These are phyloP conservation scores for Drosophila leontia DNA, from an alignment of 1,140 invertebrate genomes.

Conservation along the genomic window DNA sequence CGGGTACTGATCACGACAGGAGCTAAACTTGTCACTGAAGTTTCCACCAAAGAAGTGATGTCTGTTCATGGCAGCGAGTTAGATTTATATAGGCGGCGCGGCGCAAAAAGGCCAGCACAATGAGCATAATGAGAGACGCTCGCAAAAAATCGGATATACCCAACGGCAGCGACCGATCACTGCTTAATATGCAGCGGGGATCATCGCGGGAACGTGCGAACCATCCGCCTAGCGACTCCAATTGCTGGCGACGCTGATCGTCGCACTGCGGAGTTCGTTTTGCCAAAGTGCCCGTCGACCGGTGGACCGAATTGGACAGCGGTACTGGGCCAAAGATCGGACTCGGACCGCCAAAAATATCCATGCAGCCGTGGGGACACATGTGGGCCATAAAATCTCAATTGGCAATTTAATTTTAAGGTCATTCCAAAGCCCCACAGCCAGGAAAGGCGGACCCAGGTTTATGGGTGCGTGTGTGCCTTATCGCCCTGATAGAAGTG, in stretches of 20 bases:
- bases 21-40: conserved; percentile 85
- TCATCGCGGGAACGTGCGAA: conserved; percentile 64
- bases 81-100: conserved; percentile 83
- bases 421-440: conserved; percentile 49
- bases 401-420: conserved; percentile 71
- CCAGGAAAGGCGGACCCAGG: conserved; percentile 47
- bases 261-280: conserved; percentile 38
- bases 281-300: conserved; percentile 27
- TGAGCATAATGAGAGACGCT: conserved; percentile 73
- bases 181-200: conserved; percentile 68
- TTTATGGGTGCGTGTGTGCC: conserved; percentile 81
- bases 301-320: conserved; percentile 7
- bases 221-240: conserved; percentile 50
- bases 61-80: conserved; percentile 72
- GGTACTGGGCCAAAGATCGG: conserved; percentile 32
- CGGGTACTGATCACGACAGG: conserved; percentile 79
- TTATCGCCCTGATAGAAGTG: conserved; percentile 68
- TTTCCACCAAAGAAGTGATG: conserved; percentile 85
- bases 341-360: conserved; percentile 18
- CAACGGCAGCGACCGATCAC: conserved; percentile 49
- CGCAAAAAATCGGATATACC: conserved; percentile 76
- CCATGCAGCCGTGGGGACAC: conserved; percentile 30
- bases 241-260: conserved; percentile 12
- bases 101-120: conserved; percentile 58
- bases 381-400: conserved; percentile 71